phyloP scores from a whole-genome alignment of 2,888 invertebrate genomes.

The Rhabditoides inermis region DNA sequence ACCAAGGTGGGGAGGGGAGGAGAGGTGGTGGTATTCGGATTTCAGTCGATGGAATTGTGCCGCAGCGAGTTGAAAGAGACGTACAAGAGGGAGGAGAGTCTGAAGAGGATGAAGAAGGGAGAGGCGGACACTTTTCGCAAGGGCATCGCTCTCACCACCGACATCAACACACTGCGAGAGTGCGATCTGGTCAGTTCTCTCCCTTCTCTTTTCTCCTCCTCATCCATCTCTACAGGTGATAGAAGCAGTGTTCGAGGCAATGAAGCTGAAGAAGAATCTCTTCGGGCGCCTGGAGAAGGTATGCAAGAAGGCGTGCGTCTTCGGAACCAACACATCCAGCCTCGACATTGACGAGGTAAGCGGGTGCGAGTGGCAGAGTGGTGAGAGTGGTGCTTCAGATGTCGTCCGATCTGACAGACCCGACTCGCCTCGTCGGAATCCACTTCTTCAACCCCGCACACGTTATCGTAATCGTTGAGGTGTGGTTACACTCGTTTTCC shows the following conservation, averaged over 20 bases:
- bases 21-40: too few species aligned
- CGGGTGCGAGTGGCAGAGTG: too few species aligned
- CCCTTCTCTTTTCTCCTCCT: neutral
- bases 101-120: slow-evolving; percentile 22
- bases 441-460: slow-evolving; percentile 56
- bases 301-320: slow-evolving; percentile 50
- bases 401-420: slow-evolving; percentile 50
- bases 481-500: neutral
- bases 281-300: slow-evolving; percentile 52
- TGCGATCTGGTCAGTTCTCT: slow-evolving; percentile 2
- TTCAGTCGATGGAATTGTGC: slow-evolving; percentile 19
- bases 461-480: slow-evolving; percentile 36
- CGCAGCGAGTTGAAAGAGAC: slow-evolving; percentile 24
- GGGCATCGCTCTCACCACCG: too few species aligned
- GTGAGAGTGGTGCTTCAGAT: too few species aligned
- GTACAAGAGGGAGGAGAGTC: slow-evolving; percentile 19
- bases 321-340: slow-evolving; percentile 54
- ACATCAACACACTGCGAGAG: too few species aligned
- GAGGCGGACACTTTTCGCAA: slow-evolving; percentile 16
- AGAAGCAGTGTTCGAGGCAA: slow-evolving; percentile 55
- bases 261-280: slow-evolving; percentile 53
- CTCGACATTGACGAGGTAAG: slow-evolving; percentile 52
- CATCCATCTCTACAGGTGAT: slow-evolving; percentile 44
- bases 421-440: slow-evolving; percentile 52
- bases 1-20: too few species aligned